Percentiles rank a stretch among this genome's conserved stretches.
Conservation (phyloP, 30 jellyfish, hydroid and myxozoan genomes). For the Haliclystus octoradiatus region DNA sequence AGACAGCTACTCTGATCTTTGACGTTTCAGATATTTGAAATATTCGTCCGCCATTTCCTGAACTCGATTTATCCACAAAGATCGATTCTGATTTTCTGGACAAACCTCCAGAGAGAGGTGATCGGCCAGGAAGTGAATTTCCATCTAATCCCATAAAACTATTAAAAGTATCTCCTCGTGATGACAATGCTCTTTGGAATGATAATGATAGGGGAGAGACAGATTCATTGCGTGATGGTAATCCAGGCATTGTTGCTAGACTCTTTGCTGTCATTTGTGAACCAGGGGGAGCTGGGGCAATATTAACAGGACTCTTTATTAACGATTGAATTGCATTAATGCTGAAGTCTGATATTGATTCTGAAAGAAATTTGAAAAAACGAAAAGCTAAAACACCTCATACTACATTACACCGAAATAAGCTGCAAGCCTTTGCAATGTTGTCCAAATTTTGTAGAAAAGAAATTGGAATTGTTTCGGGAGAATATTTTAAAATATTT, state of each 20-base stretch:
- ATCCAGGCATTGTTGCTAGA: not conserved
- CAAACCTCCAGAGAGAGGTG: not conserved
- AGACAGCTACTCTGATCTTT: not conserved
- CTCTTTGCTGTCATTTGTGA: not conserved
- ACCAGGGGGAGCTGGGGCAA: not conserved
- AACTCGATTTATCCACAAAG: not conserved
- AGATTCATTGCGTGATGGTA: not conserved
- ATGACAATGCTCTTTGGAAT: not conserved
- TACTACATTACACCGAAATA: too few species aligned
- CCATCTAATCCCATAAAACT: not conserved
- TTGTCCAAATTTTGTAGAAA: too few species aligned
- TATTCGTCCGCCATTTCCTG: not conserved
- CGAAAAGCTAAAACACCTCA: too few species aligned
- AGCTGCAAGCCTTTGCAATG: too few species aligned
- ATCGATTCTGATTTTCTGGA: not conserved
- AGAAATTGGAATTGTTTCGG: too few species aligned
- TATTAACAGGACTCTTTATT: not conserved
- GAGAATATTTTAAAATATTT: too few species aligned
- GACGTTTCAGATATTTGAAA: not conserved
- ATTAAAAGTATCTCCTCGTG: not conserved
- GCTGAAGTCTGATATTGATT: conserved; percentile 66
- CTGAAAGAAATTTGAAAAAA: too few species aligned
- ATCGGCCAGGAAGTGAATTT: not conserved
- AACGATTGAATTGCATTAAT: conserved; percentile 46
- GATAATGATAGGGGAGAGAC: not conserved